These are phyloP conservation scores for Orycteropus afer DNA, from an alignment of 2,113 vertebrate genomes.

Conservation along the genomic window DNA sequence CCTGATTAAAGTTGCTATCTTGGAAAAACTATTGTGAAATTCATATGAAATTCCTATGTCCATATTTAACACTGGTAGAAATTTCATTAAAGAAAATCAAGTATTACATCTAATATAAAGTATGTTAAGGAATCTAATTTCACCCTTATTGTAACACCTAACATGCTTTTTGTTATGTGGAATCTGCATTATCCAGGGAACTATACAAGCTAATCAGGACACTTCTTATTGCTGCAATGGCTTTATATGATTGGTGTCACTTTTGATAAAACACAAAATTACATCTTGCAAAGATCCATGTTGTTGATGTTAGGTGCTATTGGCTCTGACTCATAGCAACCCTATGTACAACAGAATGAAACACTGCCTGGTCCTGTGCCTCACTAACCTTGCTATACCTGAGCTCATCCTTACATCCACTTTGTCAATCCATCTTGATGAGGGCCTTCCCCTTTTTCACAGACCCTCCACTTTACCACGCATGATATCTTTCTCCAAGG, in stretches of 20 bases:
- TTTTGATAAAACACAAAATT: background rate
- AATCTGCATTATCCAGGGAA: background rate
- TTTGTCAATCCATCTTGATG: too few relatives aligned
- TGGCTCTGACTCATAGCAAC: too few relatives aligned
- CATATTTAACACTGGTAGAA: slow-evolving; percentile 11
- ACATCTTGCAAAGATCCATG: background rate
- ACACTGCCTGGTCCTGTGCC: too few relatives aligned
- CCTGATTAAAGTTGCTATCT: background rate
- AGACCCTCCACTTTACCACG: too few relatives aligned
- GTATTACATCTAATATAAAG: background rate
- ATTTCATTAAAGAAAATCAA: background rate
- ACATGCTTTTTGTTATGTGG: background rate
- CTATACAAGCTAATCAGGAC: background rate
- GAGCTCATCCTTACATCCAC: too few relatives aligned
- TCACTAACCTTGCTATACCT: too few relatives aligned
- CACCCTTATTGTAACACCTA: background rate
- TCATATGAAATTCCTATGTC: background rate
- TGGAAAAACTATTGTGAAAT: background rate
- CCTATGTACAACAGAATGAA: too few relatives aligned
- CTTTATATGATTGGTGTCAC: background rate
- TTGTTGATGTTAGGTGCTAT: too few relatives aligned
- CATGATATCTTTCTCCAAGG: too few relatives aligned
- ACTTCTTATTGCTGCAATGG: background rate
- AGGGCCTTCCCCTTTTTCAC: too few relatives aligned
- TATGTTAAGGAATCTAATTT: background rate